Conservation (phyloP, 1,140 invertebrate species). For the Ridgeia piscesae region DNA sequence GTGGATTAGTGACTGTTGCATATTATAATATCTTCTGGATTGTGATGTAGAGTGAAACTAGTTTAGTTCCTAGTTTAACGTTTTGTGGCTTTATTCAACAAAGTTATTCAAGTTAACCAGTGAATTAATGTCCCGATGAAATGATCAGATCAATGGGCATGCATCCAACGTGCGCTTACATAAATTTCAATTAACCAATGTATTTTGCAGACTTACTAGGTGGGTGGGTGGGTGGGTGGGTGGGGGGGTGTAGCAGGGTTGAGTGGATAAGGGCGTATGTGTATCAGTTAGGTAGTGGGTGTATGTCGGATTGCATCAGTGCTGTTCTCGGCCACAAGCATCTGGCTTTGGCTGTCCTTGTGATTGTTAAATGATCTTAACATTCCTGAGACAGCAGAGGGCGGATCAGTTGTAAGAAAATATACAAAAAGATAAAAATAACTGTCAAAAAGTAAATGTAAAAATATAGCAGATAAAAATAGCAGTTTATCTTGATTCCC, state of each 20-base stretch:
- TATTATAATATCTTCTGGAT: too few relatives aligned
- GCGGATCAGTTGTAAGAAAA: too few relatives aligned
- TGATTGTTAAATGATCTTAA: neutral
- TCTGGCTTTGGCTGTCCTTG: neutral
- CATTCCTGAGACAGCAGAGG: neutral
- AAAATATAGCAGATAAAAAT: too few relatives aligned
- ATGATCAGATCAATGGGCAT: neutral
- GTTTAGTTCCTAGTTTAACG: neutral
- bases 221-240: neutral
- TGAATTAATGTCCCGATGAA: neutral
- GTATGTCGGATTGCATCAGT: neutral
- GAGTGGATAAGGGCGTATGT: neutral
- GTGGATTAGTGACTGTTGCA: neutral
- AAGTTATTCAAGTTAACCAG: neutral
- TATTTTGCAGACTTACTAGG: neutral
- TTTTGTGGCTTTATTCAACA: neutral
- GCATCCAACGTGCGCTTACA: neutral
- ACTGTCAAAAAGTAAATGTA: too few relatives aligned
- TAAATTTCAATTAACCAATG: neutral
- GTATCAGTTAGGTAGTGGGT: neutral
- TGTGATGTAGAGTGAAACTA: neutral
- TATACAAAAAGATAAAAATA: too few relatives aligned
- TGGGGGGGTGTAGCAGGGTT: neutral
- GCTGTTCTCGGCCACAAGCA: neutral
- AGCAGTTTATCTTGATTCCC: too few relatives aligned